phyloP scores from a whole-genome alignment of 2,113 vertebrate species.

The Tapirus terrestris region DNA sequence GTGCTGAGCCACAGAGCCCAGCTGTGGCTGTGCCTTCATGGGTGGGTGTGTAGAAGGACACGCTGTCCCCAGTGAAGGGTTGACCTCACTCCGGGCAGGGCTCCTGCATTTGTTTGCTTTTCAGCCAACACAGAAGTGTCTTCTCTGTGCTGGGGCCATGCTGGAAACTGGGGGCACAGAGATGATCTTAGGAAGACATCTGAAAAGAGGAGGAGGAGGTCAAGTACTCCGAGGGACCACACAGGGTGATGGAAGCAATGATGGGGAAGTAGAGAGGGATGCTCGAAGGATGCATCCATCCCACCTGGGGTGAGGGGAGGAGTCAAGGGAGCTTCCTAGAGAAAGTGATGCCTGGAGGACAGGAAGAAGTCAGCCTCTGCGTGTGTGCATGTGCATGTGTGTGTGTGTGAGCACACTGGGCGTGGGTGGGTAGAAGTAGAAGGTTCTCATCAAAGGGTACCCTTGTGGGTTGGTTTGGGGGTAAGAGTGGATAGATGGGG shows the following conservation, averaged over 20 bases:
- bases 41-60: neutral
- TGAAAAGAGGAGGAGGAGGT: neutral
- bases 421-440: neutral
- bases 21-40: rapidly evolving
- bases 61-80: neutral
- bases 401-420: rapidly evolving
- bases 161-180: neutral
- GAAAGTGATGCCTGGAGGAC: neutral
- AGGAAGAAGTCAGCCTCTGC: neutral
- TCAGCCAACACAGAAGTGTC: neutral
- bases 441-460: neutral
- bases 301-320: neutral
- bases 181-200: neutral
- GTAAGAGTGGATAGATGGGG: neutral
- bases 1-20: neutral
- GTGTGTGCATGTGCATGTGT: too few relatives aligned
- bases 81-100: too few relatives aligned
- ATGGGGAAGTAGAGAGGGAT: neutral
- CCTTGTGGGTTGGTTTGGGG: neutral
- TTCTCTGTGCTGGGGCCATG: neutral
- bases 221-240: neutral
- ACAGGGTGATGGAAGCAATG: rapidly evolving
- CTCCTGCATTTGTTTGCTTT: neutral
- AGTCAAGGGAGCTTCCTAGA: neutral
- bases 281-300: too few relatives aligned